Percentiles rank a stretch among this genome's conserved stretches.
These are phyloP conservation scores for Octomys mimax DNA, from an alignment of 2,797 vertebrate genomes.

Conservation along the genomic window DNA sequence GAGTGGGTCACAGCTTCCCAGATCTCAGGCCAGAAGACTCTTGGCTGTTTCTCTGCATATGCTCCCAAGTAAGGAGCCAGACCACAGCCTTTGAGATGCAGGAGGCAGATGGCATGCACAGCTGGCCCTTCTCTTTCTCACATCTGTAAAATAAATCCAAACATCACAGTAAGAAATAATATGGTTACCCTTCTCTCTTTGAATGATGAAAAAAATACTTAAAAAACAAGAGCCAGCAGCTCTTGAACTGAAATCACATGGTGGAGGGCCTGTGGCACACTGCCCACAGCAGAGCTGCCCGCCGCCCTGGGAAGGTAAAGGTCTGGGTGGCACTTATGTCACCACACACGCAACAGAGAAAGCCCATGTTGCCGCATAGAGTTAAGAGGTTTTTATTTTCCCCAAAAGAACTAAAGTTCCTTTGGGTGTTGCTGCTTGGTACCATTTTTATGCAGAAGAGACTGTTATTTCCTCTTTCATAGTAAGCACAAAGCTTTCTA, in stretches of 20 bases:
- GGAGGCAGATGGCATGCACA: neutral
- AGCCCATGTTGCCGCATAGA: neutral
- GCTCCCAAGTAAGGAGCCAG: conserved; percentile 21
- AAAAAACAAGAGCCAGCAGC: conserved; percentile 43
- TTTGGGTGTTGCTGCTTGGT: neutral
- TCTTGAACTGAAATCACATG: neutral
- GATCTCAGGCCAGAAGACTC: neutral
- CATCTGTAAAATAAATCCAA: conserved; percentile 62
- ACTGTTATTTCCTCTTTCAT: neutral
- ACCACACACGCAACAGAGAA: neutral
- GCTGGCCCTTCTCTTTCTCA: conserved; percentile 50
- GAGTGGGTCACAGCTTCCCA: neutral
- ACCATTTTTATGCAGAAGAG: neutral
- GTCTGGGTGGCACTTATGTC: neutral
- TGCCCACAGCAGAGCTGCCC: neutral
- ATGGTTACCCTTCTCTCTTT: conserved; percentile 15
- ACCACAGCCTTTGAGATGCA: neutral
- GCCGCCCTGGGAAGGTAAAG: neutral
- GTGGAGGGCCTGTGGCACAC: neutral
- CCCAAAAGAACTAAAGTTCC: neutral
- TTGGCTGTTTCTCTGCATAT: neutral
- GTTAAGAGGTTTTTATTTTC: neutral
- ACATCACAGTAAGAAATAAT: conserved; percentile 52
- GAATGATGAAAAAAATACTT: conserved; percentile 30
- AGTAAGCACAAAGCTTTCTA: conserved; percentile 27